Evolutionary conservation across 92 coral and sea anemone species (phyloP).

Genomic region (Parazoanthus atlanticus): DNA sequence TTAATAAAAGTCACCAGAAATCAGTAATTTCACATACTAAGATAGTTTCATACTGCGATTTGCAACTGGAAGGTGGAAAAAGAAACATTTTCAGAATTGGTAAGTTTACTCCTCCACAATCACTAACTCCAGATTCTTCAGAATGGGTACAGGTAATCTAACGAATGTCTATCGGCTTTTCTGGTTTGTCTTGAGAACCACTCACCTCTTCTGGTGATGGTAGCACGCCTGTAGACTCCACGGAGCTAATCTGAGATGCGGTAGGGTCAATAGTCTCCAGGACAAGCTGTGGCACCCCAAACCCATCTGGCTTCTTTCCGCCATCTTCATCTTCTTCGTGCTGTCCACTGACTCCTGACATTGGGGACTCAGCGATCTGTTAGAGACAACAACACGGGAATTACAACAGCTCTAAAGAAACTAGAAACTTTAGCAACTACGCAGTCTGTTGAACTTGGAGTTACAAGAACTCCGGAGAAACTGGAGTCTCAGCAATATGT

Average conservation of each 20-base stretch:
- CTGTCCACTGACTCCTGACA: slow-evolving; percentile 83
- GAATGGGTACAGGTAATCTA: too few relatives aligned
- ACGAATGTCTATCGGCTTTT: neutral
- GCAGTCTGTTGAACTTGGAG: too few relatives aligned
- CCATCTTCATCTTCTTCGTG: slow-evolving; percentile 86
- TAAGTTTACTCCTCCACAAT: neutral
- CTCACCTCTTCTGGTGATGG: slow-evolving; percentile 89
- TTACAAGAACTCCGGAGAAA: slow-evolving; percentile 46
- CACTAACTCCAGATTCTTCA: neutral
- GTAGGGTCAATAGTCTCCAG: slow-evolving; percentile 78
- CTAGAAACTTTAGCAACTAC: too few relatives aligned
- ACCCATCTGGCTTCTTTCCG: slow-evolving; percentile 75
- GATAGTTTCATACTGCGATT: neutral
- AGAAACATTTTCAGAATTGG: neutral
- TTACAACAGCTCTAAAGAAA: neutral
- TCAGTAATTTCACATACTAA: neutral
- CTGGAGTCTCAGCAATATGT: neutral
- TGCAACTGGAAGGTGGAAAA: neutral
- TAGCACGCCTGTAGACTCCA: slow-evolving; percentile 67
- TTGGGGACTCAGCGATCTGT: slow-evolving; percentile 77
- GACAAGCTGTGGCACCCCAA: slow-evolving; percentile 89
- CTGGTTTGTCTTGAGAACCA: neutral
- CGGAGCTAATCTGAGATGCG: slow-evolving; percentile 71
- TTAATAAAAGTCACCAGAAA: neutral
- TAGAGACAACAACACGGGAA: neutral